Evolutionary conservation across 37 sponge, comb jelly and placozoan genomes (phyloP).

Genomic region (Theonella swinhoei): DNA sequence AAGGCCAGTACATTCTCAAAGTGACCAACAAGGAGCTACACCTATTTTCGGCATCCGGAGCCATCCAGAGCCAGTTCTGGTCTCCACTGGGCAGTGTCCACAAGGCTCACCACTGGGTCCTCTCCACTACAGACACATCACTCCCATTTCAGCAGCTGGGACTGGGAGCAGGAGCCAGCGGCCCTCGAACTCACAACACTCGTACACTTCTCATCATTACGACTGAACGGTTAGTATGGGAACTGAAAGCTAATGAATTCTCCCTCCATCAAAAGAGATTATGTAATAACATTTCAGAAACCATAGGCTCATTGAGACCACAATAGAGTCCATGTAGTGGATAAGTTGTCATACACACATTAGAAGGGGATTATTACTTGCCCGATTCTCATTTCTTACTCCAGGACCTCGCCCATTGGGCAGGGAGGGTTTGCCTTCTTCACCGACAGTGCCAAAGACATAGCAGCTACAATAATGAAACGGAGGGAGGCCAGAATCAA

Average conservation of each 20-base stretch:
- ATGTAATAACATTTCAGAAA: too few species aligned
- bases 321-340: too few species aligned
- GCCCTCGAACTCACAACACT: not conserved
- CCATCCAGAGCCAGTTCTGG: not conserved
- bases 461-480: not conserved
- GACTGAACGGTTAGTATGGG: not conserved
- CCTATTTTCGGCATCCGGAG: not conserved
- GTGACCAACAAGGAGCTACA: not conserved
- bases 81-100: not conserved
- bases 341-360: too few species aligned
- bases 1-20: not conserved
- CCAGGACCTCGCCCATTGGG: not conserved
- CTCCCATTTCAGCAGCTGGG: not conserved
- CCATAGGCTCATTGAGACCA: too few species aligned
- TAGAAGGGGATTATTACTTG: too few species aligned
- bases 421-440: not conserved
- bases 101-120: not conserved
- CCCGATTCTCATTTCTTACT: too few species aligned
- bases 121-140: not conserved
- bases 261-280: too few species aligned
- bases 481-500: not conserved
- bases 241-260: too few species aligned
- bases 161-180: not conserved
- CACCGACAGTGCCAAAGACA: conserved; percentile 12
- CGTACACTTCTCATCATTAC: not conserved